A percentile compares a stretch with the other conserved stretches of the same genome.
These are phyloP conservation scores for Hydropsyche betteni DNA, from an alignment of 2,888 invertebrate species.

Conservation along the genomic window DNA sequence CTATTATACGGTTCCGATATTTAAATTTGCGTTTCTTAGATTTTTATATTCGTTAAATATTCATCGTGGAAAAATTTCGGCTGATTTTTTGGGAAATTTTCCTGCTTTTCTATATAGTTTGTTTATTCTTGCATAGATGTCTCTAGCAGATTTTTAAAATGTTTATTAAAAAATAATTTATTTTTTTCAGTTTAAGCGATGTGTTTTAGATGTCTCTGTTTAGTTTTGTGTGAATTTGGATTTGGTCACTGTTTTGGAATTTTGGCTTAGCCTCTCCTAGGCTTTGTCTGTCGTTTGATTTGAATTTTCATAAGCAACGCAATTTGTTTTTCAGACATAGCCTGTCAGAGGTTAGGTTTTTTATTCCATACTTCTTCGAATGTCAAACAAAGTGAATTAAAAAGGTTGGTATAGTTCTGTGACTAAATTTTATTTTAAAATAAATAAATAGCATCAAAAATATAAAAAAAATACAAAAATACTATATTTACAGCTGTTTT, in stretches of 20 bases:
- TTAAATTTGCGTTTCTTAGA: no score
- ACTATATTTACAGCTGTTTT: not conserved
- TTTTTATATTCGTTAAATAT: no score
- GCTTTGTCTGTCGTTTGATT: slow-evolving; percentile 65
- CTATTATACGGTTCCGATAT: no score
- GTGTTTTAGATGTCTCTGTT: no score
- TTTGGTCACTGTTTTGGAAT: slow-evolving; percentile 54
- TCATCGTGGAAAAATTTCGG: no score
- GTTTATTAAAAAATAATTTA: no score
- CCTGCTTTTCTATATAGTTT: no score
- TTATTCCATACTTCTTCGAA: slow-evolving; percentile 35
- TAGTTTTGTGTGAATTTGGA: no score
- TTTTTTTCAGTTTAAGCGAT: no score
- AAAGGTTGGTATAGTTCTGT: not conserved
- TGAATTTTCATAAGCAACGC: slow-evolving; percentile 52
- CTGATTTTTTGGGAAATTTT: no score
- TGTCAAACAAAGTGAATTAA: not conserved
- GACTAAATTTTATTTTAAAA: not conserved
- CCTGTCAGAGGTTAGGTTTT: slow-evolving; percentile 69
- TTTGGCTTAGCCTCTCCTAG: slow-evolving; percentile 69
- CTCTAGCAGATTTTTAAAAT: no score
- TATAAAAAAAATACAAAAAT: slow-evolving; percentile 8
- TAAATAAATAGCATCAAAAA: slow-evolving; percentile 25
- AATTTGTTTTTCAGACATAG: slow-evolving; percentile 63
- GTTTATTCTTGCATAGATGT: no score